Evolutionary conservation across 2,888 invertebrate genomes (phyloP), one percentile per base, ranked within the genome.

Genomic region (Ornithoptera priamus): DNA sequence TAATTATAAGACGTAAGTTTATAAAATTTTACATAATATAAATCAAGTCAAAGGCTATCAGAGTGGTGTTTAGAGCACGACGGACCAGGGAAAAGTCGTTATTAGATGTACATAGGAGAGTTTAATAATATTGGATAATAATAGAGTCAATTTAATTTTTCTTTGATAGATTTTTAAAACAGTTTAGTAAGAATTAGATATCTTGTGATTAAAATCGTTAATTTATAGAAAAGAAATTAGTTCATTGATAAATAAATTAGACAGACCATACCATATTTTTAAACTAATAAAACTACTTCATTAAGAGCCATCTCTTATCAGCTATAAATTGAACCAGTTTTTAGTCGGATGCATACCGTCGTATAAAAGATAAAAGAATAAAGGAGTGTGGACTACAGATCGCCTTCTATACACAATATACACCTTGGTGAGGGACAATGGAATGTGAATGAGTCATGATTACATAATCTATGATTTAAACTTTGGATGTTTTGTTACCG

Each of bases 341-440:
- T 7, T 24, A 50, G 20, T 66, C 22, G 8, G 42, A 22, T n/a
- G 64, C 46, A 65, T 59, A 24, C 65, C 65, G 24, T 42, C 59
- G 24, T 42, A 30, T 53, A 22, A 46, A 65, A 39, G 58, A 65
- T 59, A 65, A 59, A n/a, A 65, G 50, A 50, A 36, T n/a, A 65
- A 24, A 59, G 42, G 42, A 65, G 24, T 18, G 24, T 5, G 3
- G 30, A 30, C 30, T 24, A 18, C 22, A 39, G 53, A 56, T 57
- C 36, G 18, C 12, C 30, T 59, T 59, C 59, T 53, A 53, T 53
- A 53, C n/a, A n/a, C 53, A 22, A 22, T 15, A 22, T 15, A 24
- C 24, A 57, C 20, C 57, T 58, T 56, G n/a, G 22, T 22, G 57
- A n/a, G 57, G 20, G 57, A 58, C 57, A 58, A 58, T 58, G 57